phyloP scores from a whole-genome alignment of 2,797 vertebrate genomes.

The Tauraco hartlaubi region DNA sequence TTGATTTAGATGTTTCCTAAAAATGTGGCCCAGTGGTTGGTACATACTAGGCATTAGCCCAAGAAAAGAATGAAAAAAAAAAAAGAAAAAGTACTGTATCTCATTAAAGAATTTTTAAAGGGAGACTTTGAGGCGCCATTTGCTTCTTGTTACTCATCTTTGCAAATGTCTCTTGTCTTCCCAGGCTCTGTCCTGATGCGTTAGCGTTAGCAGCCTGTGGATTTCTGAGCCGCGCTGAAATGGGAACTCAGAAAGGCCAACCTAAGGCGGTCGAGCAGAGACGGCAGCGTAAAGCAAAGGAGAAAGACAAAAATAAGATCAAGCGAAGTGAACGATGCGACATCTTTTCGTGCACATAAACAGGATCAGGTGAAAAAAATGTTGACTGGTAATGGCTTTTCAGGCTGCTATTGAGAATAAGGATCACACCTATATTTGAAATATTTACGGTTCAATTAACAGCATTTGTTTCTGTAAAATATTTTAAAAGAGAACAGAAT shows the following conservation, averaged over 20 bases:
- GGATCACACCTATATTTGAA: neutral
- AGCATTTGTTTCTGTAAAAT: neutral
- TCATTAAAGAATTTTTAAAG: conserved; percentile 70
- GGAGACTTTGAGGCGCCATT: conserved; percentile 62
- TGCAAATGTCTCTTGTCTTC: conserved; percentile 21
- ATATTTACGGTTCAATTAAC: conserved; percentile 9
- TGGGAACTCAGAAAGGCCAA: neutral
- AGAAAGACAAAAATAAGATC: conserved; percentile 24
- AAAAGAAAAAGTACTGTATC: neutral
- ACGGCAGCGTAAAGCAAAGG: neutral
- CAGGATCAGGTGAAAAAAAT: conserved; percentile 22
- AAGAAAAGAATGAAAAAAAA: conserved; percentile 44
- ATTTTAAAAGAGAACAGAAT: conserved; percentile 19
- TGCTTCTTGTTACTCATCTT: conserved; percentile 61
- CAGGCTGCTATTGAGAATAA: neutral
- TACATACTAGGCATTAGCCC: conserved; percentile 55
- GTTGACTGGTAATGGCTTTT: neutral
- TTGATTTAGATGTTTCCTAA: conserved; percentile 70
- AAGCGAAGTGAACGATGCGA: neutral
- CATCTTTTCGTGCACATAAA: neutral
- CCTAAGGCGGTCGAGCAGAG: neutral
- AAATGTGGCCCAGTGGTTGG: conserved; percentile 58
- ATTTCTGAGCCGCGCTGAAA: conserved; percentile 36
- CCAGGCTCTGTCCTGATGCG: conserved; percentile 60
- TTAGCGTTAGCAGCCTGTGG: conserved; percentile 57